Evolutionary conservation across 2,888 invertebrate species (phyloP), one percentile per base, ranked within the genome.

Genomic region (Melanostoma mellinum): DNA sequence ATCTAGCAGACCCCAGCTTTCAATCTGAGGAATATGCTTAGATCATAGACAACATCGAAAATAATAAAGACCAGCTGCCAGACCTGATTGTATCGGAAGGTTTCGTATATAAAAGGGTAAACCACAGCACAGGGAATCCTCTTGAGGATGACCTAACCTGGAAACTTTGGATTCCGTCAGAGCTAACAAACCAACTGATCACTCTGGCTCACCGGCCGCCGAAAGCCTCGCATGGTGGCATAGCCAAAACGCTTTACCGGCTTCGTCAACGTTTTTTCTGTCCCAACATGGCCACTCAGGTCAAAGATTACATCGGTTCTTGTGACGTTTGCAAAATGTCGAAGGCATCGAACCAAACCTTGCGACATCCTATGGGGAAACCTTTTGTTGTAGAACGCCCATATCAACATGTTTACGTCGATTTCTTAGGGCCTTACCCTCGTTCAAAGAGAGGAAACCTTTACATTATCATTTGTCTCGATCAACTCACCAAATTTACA

Each of bases 401-500:
- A 3, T 65, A 50, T 30, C 65, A 65, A 32, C 35, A 10, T 4
- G 2, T 68, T 1, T 46, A 55, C 4, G 6, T 55, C 6, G 55
- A 46, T 32, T 68, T 68, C 8, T 35, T 56, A 9, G 55, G 55
- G 2, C 56, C 46, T 0, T 56, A 56, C 4, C 56, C 55, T 2
- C 55, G 46, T 3, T 68, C 56, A 2, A 68, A 38, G 2, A 55
- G 5, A 5, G 68, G 68, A 4, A 35, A 56, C 20, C 36, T 30
- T 6, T 55, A 48, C 4, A 68, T 68, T n/a, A 36, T 56, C 0
- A 38, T 68, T 32, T 20, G 9, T 6, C 40, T 56, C 8, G 68
- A 68, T n/a, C 56, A 68, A 32, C 36, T 68, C 5, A 68, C 55
- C 3, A 68, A 56, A 10, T 68, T 68, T 33, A 38, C 10, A 4